Evolutionary conservation across 2,797 vertebrate species (phyloP), one percentile per base, ranked within the genome.

Genomic region (Macrochelys suwanniensis): DNA sequence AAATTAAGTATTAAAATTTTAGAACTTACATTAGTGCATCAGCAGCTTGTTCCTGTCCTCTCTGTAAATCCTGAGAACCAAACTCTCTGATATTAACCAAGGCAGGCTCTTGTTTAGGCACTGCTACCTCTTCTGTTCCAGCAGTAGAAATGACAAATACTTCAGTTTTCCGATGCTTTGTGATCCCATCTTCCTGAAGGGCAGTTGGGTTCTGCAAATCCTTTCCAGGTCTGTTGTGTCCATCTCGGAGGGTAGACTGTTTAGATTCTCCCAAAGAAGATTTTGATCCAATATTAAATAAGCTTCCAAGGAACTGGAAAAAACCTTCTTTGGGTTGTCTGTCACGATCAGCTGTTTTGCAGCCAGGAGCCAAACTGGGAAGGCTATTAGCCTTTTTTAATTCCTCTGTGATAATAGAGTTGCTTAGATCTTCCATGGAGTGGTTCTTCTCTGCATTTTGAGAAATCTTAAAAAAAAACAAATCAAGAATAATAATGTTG

Each of bases 271-370:
- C 92, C 68, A 84, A 65, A 92, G 98, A 97, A 16, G 98, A 97
- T 89, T 97, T 98, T 84, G 98, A 97, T 88, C 98, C 97, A 95
- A 98, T 98, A 96, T 94, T 98, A 96, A 98, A 98, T 90, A 98
- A 98, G 87, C 95, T 98, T 79, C 98, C 98, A 95, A 98, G 98
- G 96, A 98, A 98, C 71, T 98, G 98, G 74, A 98, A 97, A 96
- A 98, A 98, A 56, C 98, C 98, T 97, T 98, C 98, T 93, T 97
- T 98, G 11, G 97, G 96, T 78, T 98, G 98, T 77, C 95, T 98
- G 53, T 98, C 97, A 57, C 89, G 97, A 76, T 97, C 98, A 78
- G 91, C 82, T 78, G 84, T 83, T 97, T 97, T 98, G 93, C 53
- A 59, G 74, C 97, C 97, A 86, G 97, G 88, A 80, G 91, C 93